These are phyloP conservation scores for Proteles cristata DNA, from an alignment of 2,113 vertebrate species.

Conservation along the genomic window DNA sequence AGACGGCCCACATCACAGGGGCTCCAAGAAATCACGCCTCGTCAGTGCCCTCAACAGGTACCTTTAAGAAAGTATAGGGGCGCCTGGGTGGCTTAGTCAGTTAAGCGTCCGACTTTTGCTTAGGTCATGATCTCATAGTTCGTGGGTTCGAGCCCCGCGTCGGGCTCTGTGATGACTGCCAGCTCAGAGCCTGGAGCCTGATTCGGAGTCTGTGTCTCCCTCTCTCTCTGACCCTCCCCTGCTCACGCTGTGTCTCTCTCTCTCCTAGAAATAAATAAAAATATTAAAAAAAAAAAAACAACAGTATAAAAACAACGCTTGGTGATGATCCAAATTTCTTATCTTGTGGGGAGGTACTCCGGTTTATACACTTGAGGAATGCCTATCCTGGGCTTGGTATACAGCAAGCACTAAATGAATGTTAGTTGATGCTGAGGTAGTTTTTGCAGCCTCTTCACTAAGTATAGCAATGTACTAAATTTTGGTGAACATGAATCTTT, in stretches of 20 bases:
- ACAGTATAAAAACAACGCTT: background rate
- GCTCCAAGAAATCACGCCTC: slow-evolving; percentile 19
- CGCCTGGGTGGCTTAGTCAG: too few species aligned
- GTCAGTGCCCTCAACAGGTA: background rate
- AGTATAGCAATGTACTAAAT: background rate
- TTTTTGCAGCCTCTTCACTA: slow-evolving; percentile 58
- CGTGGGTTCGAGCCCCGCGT: too few species aligned
- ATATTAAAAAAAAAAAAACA: too few species aligned
- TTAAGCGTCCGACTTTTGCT: too few species aligned
- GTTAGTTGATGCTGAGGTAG: slow-evolving; percentile 23
- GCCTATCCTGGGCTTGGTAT: background rate
- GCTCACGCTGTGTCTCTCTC: too few species aligned
- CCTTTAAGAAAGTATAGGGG: background rate
- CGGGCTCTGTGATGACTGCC: too few species aligned
- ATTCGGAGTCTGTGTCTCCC: too few species aligned
- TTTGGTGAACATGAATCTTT: slow-evolving; percentile 18
- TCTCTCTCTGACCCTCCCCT: too few species aligned
- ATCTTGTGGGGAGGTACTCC: background rate
- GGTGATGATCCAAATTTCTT: slow-evolving; percentile 29
- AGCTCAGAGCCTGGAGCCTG: too few species aligned
- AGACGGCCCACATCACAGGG: background rate
- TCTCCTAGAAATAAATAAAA: too few species aligned
- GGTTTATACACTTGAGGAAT: slow-evolving; percentile 8
- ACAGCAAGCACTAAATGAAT: background rate
- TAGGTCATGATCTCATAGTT: too few species aligned